Percentiles rank a stretch among this genome's conserved stretches.
Conservation (phyloP, 1,140 invertebrate genomes). For the Drosophila sp. region DNA sequence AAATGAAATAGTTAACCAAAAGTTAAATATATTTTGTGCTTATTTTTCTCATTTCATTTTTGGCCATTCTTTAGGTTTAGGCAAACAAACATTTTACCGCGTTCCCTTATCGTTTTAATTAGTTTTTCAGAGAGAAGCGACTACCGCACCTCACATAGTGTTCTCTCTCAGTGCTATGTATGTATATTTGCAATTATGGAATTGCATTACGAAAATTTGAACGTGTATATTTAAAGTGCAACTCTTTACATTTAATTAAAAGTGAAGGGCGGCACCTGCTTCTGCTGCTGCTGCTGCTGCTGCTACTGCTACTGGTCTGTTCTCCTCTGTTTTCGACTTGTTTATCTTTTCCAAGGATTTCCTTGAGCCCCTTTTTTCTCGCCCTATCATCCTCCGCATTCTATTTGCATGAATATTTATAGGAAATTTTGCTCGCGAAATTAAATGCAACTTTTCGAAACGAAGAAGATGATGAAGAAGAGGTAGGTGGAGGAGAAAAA, state of each 20-base stretch:
- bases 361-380: slow-evolving; percentile 9
- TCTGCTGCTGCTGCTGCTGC: slow-evolving; percentile 35
- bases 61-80: slow-evolving; percentile 27
- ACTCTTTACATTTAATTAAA: slow-evolving; percentile 70
- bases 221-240: slow-evolving; percentile 43
- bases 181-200: slow-evolving; percentile 51
- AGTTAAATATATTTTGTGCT: slow-evolving; percentile 6
- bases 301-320: background rate
- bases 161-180: background rate
- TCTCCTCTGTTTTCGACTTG: slow-evolving; percentile 20
- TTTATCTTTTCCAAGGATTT: slow-evolving; percentile 51
- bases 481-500: background rate
- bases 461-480: slow-evolving; percentile 21
- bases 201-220: slow-evolving; percentile 50
- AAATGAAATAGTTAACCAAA: slow-evolving; percentile 38
- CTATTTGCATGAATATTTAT: slow-evolving; percentile 76
- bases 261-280: slow-evolving; percentile 30
- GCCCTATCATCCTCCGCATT: slow-evolving; percentile 20
- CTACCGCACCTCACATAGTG: slow-evolving; percentile 5
- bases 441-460: slow-evolving; percentile 47
- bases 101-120: slow-evolving; percentile 72
- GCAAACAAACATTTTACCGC: slow-evolving; percentile 37
- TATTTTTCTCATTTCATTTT: slow-evolving; percentile 22
- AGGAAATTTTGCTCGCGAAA: slow-evolving; percentile 48
- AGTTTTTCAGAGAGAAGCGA: slow-evolving; percentile 64